phyloP scores from a whole-genome alignment of 2,797 vertebrate genomes.

The Paedocypris micromegethes region DNA sequence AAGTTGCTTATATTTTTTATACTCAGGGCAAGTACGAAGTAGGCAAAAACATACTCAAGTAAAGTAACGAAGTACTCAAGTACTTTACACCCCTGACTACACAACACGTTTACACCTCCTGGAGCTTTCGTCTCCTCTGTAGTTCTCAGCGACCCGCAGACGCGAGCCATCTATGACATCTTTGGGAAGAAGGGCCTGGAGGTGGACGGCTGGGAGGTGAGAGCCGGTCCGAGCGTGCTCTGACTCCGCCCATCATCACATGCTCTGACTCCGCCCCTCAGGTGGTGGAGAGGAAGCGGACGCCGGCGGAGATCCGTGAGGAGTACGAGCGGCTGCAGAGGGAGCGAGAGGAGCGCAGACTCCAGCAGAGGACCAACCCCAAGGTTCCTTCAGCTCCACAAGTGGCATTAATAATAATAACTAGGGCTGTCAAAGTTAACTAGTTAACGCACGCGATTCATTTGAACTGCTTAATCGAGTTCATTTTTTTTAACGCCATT shows the following conservation, averaged over 20 bases:
- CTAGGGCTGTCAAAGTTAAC: no score
- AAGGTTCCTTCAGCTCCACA: conserved; percentile 69
- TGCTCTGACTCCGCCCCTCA: conserved; percentile 45
- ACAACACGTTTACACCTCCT: no score
- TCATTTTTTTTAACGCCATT: no score
- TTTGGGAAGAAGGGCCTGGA: conserved; percentile 96
- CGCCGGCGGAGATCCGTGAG: conserved; percentile 90
- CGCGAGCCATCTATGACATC: conserved; percentile 95
- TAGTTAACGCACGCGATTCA: no score
- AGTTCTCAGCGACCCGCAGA: conserved; percentile 93
- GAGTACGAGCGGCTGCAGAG: conserved; percentile 92
- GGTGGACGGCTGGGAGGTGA: conserved; percentile 98
- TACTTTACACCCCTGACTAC: no score
- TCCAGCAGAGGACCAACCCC: conserved; percentile 96
- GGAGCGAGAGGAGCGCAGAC: conserved; percentile 87
- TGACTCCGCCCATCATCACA: no score
- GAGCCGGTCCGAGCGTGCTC: conserved; percentile 22
- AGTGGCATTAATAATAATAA: no score
- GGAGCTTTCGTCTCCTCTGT: conserved; percentile 44
- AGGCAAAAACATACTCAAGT: no score
- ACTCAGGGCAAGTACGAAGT: no score
- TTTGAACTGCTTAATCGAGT: no score
- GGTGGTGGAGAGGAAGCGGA: conserved; percentile 93
- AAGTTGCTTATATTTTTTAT: no score
- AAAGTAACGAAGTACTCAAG: no score